These are phyloP conservation scores for Esox niger DNA, from an alignment of 2,113 vertebrate genomes.

Conservation along the genomic window DNA sequence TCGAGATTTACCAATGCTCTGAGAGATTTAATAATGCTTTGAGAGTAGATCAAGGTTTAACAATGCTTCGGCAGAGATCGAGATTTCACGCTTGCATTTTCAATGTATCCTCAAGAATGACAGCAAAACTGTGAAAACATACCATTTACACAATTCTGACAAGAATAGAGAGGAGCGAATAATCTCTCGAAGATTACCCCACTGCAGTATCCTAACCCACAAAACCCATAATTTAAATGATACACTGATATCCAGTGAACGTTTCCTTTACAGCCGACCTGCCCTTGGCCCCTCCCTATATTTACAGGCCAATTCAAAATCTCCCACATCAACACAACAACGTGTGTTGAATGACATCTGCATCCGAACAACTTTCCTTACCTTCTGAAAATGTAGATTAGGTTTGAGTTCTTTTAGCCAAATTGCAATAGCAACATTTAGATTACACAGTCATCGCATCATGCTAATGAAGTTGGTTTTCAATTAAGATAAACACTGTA, in stretches of 20 bases:
- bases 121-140: too few relatives aligned
- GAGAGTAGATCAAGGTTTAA: too few relatives aligned
- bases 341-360: not conserved
- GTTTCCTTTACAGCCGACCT: not conserved
- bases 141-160: too few relatives aligned
- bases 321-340: not conserved
- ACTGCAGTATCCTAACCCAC: too few relatives aligned
- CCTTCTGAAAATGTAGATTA: conserved; percentile 34
- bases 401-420: too few relatives aligned
- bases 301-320: not conserved
- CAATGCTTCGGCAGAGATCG: too few relatives aligned
- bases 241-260: not conserved
- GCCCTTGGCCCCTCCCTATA: not conserved
- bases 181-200: too few relatives aligned
- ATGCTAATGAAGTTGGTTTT: not conserved
- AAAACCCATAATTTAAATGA: not conserved
- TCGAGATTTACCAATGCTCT: too few relatives aligned
- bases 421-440: conserved; percentile 12
- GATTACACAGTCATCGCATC: conserved; percentile 2
- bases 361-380: conserved; percentile 19
- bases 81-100: too few relatives aligned
- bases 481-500: conserved; percentile 47
- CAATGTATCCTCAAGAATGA: too few relatives aligned
- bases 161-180: too few relatives aligned
- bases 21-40: too few relatives aligned